phyloP scores from a whole-genome alignment of 2,113 vertebrate genomes.

The Oncorhynchus clarkii region DNA sequence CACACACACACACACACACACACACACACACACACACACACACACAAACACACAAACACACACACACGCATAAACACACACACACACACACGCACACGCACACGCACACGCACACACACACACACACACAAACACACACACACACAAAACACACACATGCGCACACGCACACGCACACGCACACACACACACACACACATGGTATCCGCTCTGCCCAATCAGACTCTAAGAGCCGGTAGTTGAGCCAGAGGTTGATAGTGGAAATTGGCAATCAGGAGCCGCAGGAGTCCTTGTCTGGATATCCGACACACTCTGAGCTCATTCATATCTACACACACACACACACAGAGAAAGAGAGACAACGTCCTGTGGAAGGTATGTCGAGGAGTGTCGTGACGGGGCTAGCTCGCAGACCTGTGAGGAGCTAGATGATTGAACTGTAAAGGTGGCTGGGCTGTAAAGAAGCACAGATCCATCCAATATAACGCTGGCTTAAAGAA shows the following conservation, averaged over 20 bases:
- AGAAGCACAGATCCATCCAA: not conserved
- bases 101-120: too few relatives aligned
- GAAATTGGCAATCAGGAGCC: conserved; percentile 41
- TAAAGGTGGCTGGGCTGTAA: conserved; percentile 9
- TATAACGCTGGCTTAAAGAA: conserved; percentile 32
- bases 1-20: too few relatives aligned
- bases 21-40: too few relatives aligned
- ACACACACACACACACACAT: conserved; percentile 23
- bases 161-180: too few relatives aligned
- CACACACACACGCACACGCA: too few relatives aligned
- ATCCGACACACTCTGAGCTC: conserved; percentile 18
- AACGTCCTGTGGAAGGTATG: not conserved
- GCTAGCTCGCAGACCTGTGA: too few relatives aligned
- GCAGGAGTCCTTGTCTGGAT: conserved; percentile 20
- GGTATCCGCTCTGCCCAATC: conserved; percentile 37
- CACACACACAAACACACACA: too few relatives aligned
- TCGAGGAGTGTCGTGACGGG: conserved; percentile 1
- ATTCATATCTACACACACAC: conserved; percentile 28
- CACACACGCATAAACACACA: too few relatives aligned
- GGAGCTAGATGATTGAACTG: conserved; percentile 20
- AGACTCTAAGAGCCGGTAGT: conserved; percentile 27
- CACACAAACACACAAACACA: too few relatives aligned
- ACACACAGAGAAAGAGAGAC: too few relatives aligned
- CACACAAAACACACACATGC: conserved; percentile 13
- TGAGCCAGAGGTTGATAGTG: conserved; percentile 17